A percentile compares a stretch with the other conserved stretches of the same genome.
phyloP scores from a whole-genome alignment of 1,140 invertebrate species.

The Helicorthomorpha holstii region DNA sequence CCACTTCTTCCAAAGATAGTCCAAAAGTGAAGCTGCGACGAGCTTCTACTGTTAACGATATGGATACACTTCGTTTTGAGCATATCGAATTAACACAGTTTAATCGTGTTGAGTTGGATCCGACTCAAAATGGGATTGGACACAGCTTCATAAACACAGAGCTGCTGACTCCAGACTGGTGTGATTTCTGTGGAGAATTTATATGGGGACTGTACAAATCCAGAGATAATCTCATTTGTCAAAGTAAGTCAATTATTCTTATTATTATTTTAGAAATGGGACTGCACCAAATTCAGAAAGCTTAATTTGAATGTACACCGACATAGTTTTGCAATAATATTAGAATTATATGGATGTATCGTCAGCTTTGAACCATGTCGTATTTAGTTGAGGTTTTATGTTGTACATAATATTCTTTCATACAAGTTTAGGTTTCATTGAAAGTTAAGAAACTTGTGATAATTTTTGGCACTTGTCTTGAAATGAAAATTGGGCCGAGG shows the following conservation, averaged over 20 bases:
- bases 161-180: constrained; percentile 3
- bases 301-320: no score
- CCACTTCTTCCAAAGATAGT: background rate
- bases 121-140: background rate
- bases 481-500: no score
- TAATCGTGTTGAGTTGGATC: background rate
- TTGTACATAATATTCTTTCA: no score
- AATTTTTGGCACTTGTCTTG: no score
- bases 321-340: no score
- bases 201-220: constrained; percentile 6
- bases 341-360: no score
- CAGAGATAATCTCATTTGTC: background rate
- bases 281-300: no score
- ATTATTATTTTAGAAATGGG: no score
- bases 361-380: no score
- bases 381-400: no score
- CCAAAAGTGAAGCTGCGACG: background rate
- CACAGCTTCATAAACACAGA: background rate
- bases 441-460: no score
- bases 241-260: constrained; percentile 5
- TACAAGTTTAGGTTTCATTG: no score
- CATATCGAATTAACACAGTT: constrained; percentile 7
- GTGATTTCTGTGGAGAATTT: constrained; percentile 8
- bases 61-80: background rate
- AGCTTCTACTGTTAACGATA: background rate